phyloP scores from a whole-genome alignment of 2,113 vertebrate genomes.

The Toxostoma redivivum region DNA sequence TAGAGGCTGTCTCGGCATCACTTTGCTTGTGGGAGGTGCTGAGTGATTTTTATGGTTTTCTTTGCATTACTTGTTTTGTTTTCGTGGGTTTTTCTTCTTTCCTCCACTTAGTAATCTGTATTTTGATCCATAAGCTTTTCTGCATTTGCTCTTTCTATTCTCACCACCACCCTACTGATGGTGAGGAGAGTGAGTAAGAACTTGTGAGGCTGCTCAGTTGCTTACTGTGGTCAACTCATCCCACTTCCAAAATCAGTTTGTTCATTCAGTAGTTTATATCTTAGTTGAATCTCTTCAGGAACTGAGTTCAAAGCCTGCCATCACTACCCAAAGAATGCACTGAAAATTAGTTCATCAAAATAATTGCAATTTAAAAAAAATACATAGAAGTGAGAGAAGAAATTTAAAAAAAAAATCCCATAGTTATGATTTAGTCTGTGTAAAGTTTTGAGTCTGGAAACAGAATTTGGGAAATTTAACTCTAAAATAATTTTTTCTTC shows the following conservation, averaged over 20 bases:
- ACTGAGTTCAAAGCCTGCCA: background rate
- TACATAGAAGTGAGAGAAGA: background rate
- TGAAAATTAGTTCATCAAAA: background rate
- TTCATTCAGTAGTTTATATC: background rate
- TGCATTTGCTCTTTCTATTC: background rate
- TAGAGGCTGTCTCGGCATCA: background rate
- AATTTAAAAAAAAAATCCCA: fast-evolving
- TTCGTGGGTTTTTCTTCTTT: background rate
- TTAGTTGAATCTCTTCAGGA: background rate
- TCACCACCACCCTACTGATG: background rate
- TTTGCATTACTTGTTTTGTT: background rate
- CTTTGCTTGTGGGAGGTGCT: background rate
- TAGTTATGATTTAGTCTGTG: background rate
- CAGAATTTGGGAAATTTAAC: background rate
- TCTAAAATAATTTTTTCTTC: background rate
- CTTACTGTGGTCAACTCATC: background rate
- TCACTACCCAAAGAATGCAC: background rate
- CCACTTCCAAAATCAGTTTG: background rate
- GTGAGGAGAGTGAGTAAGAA: background rate
- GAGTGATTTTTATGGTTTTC: background rate
- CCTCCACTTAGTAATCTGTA: background rate
- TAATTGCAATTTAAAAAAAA: background rate
- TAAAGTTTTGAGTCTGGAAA: background rate
- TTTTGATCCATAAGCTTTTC: background rate
- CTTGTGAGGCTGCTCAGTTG: background rate